These are phyloP conservation scores for Theropithecus gelada DNA, from an alignment of 2,113 vertebrate genomes.

Conservation along the genomic window DNA sequence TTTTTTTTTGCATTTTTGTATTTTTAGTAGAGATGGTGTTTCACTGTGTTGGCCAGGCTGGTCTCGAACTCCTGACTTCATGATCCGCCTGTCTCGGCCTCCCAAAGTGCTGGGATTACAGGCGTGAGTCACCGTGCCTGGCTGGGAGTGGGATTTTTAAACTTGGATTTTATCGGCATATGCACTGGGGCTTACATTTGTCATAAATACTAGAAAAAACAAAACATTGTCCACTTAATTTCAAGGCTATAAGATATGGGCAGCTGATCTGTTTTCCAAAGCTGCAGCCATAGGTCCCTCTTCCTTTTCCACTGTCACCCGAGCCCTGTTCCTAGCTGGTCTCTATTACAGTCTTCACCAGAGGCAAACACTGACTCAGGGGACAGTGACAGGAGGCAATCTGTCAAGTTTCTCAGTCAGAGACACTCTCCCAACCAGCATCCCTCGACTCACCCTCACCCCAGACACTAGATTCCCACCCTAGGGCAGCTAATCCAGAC, in stretches of 20 bases:
- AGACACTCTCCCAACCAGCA: neutral
- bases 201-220: neutral
- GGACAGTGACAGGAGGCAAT: neutral
- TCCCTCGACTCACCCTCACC: accelerated
- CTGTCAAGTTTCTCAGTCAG: neutral
- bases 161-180: neutral
- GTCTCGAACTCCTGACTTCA: no score
- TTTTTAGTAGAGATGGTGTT: no score
- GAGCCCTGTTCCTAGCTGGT: neutral
- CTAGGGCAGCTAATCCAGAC: neutral
- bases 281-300: neutral
- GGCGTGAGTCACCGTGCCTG: no score
- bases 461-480: neutral
- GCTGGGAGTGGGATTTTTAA: neutral
- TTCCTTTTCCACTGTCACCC: neutral
- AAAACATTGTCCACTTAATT: neutral
- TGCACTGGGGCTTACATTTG: neutral
- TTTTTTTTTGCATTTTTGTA: no score
- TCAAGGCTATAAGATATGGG: neutral
- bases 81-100: no score
- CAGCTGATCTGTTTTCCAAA: neutral
- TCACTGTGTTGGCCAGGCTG: no score
- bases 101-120: no score
- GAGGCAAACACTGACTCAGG: neutral
- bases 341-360: neutral